A percentile compares a stretch with the other conserved stretches of the same genome.
Conservation (phyloP, 2,888 invertebrate genomes). For the Reticulitermes lucifugus region DNA sequence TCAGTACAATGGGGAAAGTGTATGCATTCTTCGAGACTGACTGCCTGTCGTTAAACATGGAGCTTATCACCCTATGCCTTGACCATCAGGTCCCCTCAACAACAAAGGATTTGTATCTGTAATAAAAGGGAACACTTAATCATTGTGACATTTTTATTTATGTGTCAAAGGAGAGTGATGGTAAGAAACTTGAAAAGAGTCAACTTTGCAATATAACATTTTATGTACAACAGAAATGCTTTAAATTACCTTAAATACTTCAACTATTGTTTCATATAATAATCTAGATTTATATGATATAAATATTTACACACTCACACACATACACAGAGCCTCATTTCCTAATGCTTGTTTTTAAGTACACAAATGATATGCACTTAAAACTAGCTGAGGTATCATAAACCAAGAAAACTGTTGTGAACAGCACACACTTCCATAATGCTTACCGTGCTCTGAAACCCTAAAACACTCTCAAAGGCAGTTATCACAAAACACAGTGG, state of each 20-base stretch:
- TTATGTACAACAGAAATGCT: constrained; percentile 46
- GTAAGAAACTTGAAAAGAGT: constrained; percentile 46
- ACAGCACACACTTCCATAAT: neutral
- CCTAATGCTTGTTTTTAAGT: neutral
- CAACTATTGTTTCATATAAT: constrained; percentile 41
- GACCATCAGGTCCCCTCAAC: too few species aligned
- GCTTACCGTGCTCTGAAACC: neutral
- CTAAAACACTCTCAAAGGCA: neutral
- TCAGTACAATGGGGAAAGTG: too few species aligned
- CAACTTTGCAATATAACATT: constrained; percentile 47
- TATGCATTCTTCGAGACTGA: too few species aligned
- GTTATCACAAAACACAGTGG: neutral
- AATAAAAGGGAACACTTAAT: constrained; percentile 1
- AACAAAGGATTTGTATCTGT: too few species aligned
- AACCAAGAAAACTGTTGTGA: constrained; percentile 16
- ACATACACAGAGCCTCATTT: neutral
- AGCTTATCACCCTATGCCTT: too few species aligned
- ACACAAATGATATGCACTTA: constrained; percentile 20
- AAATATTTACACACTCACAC: constrained; percentile 42
- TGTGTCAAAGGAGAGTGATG: constrained; percentile 44
- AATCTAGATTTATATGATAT: constrained; percentile 42
- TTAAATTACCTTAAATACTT: constrained; percentile 45
- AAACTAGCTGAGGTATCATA: constrained; percentile 22
- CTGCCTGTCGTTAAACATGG: too few species aligned
- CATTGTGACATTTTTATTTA: constrained; percentile 44